These are phyloP conservation scores for Drosophila emarginata DNA, from an alignment of 2,888 invertebrate species.

Conservation along the genomic window DNA sequence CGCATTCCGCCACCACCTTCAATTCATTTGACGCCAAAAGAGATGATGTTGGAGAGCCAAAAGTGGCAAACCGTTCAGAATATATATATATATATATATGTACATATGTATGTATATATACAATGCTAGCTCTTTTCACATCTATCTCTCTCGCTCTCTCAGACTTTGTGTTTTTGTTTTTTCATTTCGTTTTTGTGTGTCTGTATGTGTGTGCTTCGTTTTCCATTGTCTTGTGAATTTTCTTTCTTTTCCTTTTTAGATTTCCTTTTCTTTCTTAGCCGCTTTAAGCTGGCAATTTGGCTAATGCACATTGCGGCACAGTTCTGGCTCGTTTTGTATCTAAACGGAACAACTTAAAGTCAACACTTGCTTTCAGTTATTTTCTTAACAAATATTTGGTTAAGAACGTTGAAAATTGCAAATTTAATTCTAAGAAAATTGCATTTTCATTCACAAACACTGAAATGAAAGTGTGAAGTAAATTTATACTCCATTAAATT, in stretches of 20 bases:
- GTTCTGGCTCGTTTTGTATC: conserved; percentile 34
- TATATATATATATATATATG: not conserved
- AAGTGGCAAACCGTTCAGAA: conserved; percentile 58
- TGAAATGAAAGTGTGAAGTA: conserved; percentile 4
- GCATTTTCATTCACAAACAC: conserved; percentile 34
- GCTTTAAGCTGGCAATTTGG: conserved; percentile 43
- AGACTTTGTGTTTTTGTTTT: conserved; percentile 1
- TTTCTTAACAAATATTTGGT: conserved; percentile 65
- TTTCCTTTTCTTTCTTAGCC: conserved; percentile 38
- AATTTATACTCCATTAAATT: conserved; percentile 14
- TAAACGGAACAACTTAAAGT: conserved; percentile 38
- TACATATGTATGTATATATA: too few species aligned
- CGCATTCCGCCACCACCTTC: conserved; percentile 27
- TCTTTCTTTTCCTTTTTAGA: conserved; percentile 16
- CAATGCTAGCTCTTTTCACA: not conserved
- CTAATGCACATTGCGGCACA: conserved; percentile 49
- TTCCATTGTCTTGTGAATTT: conserved; percentile 28
- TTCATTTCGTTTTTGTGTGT: conserved; percentile 1
- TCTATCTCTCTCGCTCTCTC: conserved; percentile 1
- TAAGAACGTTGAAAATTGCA: conserved; percentile 37
- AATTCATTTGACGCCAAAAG: not conserved
- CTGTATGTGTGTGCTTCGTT: not conserved
- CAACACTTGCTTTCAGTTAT: conserved; percentile 44
- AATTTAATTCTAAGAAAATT: conserved; percentile 59
- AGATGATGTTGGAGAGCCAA: conserved; percentile 1